Percentiles rank a stretch among this genome's conserved stretches.
Evolutionary conservation across 2,113 vertebrate species (phyloP).

Genomic region (Tetrao urogallus): DNA sequence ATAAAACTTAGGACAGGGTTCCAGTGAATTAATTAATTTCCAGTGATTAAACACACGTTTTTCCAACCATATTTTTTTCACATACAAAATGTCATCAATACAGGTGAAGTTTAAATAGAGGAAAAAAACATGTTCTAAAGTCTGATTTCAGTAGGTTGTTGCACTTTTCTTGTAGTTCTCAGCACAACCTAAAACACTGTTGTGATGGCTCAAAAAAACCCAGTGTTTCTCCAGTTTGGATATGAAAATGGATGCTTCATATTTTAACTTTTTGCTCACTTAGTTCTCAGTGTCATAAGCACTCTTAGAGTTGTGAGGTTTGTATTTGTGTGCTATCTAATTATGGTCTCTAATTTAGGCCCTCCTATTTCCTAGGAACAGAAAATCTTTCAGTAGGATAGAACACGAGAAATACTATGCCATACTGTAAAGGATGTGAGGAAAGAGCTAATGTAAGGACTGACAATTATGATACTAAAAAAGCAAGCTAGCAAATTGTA

Average conservation of each 20-base stretch:
- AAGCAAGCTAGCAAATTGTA: neutral
- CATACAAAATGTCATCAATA: neutral
- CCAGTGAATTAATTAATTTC: neutral
- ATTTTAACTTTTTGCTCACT: neutral
- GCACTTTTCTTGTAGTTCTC: neutral
- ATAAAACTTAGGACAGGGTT: neutral
- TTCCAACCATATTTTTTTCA: neutral
- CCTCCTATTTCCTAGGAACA: neutral
- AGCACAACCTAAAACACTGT: neutral
- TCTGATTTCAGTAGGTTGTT: neutral
- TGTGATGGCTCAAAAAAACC: neutral
- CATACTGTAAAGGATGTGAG: neutral
- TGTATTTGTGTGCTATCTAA: neutral
- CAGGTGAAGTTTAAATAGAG: neutral
- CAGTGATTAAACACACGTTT: neutral
- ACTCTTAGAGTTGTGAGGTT: neutral
- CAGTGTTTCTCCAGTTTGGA: neutral
- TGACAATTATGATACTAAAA: neutral
- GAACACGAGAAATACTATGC: neutral
- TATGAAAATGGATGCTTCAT: neutral
- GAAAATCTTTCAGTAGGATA: neutral
- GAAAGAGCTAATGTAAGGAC: neutral
- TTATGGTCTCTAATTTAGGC: neutral
- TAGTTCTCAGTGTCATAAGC: neutral
- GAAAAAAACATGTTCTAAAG: neutral